Conservation (phyloP, 2,113 vertebrate genomes). For the Tautogolabrus adspersus region DNA sequence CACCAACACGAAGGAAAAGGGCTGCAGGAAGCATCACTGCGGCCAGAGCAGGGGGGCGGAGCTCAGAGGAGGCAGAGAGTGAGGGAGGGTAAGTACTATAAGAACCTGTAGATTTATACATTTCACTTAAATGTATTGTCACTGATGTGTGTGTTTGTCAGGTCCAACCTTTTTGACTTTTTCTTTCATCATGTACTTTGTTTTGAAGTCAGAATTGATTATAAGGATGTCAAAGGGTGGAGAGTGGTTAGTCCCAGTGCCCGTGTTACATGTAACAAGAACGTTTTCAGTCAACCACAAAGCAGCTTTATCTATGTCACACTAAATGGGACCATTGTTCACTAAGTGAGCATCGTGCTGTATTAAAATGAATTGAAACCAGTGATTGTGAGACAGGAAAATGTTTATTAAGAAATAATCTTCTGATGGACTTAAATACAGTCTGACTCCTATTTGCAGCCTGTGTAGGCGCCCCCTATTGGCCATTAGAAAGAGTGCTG, state of each 20-base stretch:
- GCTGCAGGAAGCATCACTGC: constrained; percentile 40
- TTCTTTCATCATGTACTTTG: too few relatives aligned
- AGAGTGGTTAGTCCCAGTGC: too few relatives aligned
- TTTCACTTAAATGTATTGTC: neutral
- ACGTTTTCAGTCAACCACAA: too few relatives aligned
- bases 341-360: neutral
- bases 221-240: too few relatives aligned
- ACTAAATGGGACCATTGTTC: neutral
- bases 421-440: neutral
- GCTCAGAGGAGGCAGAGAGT: constrained; percentile 96
- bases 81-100: constrained; percentile 93
- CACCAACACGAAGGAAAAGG: constrained; percentile 85
- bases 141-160: too few relatives aligned
- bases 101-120: neutral
- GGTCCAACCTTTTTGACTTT: too few relatives aligned
- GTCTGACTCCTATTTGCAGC: too few relatives aligned
- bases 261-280: too few relatives aligned
- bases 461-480: neutral
- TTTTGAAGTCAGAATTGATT: too few relatives aligned
- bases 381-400: neutral
- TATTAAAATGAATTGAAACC: neutral
- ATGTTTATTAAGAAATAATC: neutral
- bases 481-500: neutral
- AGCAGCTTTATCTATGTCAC: too few relatives aligned
- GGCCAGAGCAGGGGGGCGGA: constrained; percentile 80